These are phyloP conservation scores for Spinus olivaceus DNA, from an alignment of 2,797 vertebrate species.

Conservation along the genomic window DNA sequence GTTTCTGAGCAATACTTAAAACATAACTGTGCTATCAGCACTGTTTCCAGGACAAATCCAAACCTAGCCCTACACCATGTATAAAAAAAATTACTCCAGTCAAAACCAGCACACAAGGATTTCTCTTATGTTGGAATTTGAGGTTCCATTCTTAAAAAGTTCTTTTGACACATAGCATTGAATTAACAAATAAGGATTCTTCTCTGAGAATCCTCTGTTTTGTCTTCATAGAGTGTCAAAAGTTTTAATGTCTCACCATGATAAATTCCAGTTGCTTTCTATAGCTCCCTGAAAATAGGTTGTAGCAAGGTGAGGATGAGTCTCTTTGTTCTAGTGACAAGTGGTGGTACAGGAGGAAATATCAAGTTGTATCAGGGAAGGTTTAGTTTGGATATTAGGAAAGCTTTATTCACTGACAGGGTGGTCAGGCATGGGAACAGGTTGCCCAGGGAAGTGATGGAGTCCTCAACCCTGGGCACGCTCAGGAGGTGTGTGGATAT, in stretches of 20 bases:
- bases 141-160: not conserved
- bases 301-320: not conserved
- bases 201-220: not conserved
- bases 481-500: not conserved
- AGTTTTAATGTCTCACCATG: not conserved
- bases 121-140: not conserved
- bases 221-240: not conserved
- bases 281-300: not conserved
- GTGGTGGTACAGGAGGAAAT: not conserved
- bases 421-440: not conserved
- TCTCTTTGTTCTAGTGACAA: not conserved
- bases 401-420: not conserved
- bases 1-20: not conserved
- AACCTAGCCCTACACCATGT: not conserved
- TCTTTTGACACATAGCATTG: not conserved
- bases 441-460: not conserved
- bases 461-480: not conserved
- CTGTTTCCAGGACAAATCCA: not conserved
- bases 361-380: too few relatives aligned
- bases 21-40: accelerated
- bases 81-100: not conserved
- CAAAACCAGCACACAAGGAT: not conserved
- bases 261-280: not conserved
- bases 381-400: not conserved
- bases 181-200: not conserved